Conservation (phyloP, 2,113 vertebrate species). For the Esox niger region DNA sequence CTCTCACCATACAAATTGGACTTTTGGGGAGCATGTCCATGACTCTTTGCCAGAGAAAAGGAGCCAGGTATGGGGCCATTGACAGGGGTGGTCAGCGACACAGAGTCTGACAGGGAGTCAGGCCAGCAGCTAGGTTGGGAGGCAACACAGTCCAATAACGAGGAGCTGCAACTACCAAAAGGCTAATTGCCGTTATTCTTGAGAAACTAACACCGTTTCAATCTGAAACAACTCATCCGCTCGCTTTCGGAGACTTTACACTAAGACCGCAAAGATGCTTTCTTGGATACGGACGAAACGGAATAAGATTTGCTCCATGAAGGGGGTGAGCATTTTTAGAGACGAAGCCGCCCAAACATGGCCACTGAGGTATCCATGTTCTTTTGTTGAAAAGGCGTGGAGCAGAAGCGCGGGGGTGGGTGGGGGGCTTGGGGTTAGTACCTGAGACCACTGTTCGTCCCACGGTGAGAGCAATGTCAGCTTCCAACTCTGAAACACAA, state of each 20-base stretch:
- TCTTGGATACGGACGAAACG: not conserved
- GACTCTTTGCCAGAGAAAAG: not conserved
- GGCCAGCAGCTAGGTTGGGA: slow-evolving; percentile 3
- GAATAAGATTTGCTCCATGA: not conserved
- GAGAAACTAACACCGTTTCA: not conserved
- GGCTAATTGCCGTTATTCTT: not conserved
- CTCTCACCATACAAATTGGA: not conserved
- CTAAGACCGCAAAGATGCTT: not conserved
- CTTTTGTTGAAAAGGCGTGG: slow-evolving; percentile 22
- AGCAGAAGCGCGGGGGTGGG: no score
- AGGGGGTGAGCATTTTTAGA: not conserved
- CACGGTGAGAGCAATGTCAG: slow-evolving; percentile 84
- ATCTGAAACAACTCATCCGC: not conserved
- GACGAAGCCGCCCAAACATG: slow-evolving; percentile 5
- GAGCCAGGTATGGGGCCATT: not conserved
- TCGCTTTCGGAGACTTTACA: not conserved
- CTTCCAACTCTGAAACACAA: slow-evolving; percentile 95
- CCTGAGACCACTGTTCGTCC: slow-evolving; percentile 94
- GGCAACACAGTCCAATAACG: not conserved
- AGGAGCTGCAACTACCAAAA: not conserved
- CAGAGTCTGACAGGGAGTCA: not conserved
- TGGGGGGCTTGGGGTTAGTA: slow-evolving; percentile 71
- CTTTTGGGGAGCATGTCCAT: not conserved
- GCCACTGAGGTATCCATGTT: slow-evolving; percentile 27
- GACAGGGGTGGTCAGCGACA: slow-evolving; percentile 7